A percentile compares a stretch with the other conserved stretches of the same genome.
phyloP scores from a whole-genome alignment of 1,140 invertebrate species.

The Polypedilum vanderplanki region DNA sequence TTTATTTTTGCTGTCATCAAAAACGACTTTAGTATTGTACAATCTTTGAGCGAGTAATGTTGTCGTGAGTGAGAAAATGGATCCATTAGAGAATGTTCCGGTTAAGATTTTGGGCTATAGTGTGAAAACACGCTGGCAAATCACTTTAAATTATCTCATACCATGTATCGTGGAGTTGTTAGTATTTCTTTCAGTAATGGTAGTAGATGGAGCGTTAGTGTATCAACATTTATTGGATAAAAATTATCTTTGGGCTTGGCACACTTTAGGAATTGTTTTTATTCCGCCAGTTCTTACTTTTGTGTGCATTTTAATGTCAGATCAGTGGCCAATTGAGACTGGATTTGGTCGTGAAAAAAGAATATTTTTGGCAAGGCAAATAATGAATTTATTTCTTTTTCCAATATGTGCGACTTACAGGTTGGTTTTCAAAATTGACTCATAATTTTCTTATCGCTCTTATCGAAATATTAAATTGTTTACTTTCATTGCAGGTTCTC shows the following conservation, averaged over 20 bases:
- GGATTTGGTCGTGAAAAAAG: constrained; percentile 34
- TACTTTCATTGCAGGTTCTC: constrained; percentile 48
- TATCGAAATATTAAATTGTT: constrained; percentile 31
- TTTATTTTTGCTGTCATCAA: too few relatives aligned
- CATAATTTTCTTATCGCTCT: too few relatives aligned
- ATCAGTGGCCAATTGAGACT: constrained; percentile 48
- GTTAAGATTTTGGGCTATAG: constrained; percentile 46
- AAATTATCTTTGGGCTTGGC: constrained; percentile 41
- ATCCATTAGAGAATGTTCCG: constrained; percentile 40
- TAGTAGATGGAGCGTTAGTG: constrained; percentile 47
- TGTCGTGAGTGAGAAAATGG: not conserved
- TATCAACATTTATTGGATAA: constrained; percentile 46
- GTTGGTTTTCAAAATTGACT: constrained; percentile 41
- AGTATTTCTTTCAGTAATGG: constrained; percentile 47
- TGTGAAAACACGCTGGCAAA: constrained; percentile 48
- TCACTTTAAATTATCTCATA: constrained; percentile 48
- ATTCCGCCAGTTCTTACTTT: constrained; percentile 32
- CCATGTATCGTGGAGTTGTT: constrained; percentile 44
- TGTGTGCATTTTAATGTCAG: constrained; percentile 37
- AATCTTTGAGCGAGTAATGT: too few relatives aligned
- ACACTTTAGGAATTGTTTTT: constrained; percentile 34
- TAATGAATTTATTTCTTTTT: constrained; percentile 52
- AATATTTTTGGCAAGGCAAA: constrained; percentile 34
- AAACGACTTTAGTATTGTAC: too few relatives aligned
- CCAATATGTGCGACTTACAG: constrained; percentile 61